Percentiles rank a stretch among this genome's conserved stretches.
phyloP scores from a whole-genome alignment of 2,797 vertebrate genomes.

The Vireo griseus region DNA sequence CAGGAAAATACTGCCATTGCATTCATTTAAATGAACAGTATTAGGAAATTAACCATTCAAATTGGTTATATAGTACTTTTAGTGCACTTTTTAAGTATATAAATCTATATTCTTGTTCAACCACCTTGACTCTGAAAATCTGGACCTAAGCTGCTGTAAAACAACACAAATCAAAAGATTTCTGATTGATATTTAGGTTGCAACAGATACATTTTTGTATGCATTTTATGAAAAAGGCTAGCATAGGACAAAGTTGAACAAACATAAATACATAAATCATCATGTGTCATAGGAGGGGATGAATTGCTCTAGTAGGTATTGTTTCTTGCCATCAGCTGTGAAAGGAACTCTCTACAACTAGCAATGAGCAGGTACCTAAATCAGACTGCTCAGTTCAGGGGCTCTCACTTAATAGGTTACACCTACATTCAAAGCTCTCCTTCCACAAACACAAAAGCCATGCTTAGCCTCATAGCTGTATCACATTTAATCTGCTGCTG shows the following conservation, averaged over 20 bases:
- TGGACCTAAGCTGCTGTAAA: not conserved
- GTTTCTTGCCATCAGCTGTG: not conserved
- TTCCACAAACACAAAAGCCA: not conserved
- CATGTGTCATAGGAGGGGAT: not conserved
- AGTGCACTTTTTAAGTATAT: not conserved
- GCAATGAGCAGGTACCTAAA: not conserved
- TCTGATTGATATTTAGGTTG: not conserved
- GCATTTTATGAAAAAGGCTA: not conserved
- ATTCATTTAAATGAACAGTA: not conserved
- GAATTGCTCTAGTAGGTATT: not conserved
- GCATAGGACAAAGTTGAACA: not conserved
- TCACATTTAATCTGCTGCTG: not conserved
- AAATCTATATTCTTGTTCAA: not conserved
- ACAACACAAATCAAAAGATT: not conserved
- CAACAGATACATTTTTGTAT: not conserved
- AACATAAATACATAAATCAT: not conserved
- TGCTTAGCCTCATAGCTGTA: not conserved
- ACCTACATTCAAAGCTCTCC: not conserved
- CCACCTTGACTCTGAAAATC: not conserved
- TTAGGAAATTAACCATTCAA: not conserved
- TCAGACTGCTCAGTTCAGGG: not conserved
- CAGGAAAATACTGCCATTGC: not conserved
- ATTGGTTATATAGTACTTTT: not conserved
- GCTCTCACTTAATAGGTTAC: not conserved
- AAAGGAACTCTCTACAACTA: not conserved